phyloP scores from a whole-genome alignment of 2,797 vertebrate genomes.

The Cynodonichthys magdalenae region DNA sequence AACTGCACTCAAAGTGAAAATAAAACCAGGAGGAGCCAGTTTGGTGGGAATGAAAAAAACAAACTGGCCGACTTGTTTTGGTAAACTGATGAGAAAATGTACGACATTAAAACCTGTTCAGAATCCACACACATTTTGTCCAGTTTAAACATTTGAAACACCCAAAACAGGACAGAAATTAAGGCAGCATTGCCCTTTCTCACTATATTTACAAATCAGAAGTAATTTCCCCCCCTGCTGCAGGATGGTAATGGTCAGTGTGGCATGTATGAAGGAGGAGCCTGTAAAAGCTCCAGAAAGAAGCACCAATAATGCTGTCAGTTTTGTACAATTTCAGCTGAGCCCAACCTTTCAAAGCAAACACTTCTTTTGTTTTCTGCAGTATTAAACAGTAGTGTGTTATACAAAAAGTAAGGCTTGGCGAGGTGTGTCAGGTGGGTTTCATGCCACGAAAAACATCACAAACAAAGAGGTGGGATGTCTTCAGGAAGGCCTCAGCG shows the following conservation, averaged over 20 bases:
- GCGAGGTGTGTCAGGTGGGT: conserved; percentile 25
- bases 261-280: conserved; percentile 11
- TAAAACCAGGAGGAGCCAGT: neutral
- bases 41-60: conserved; percentile 22
- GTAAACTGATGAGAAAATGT: conserved; percentile 41
- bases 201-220: conserved; percentile 20
- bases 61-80: conserved; percentile 9
- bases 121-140: conserved; percentile 5
- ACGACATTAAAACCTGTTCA: conserved; percentile 18
- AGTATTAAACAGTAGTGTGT: conserved; percentile 29
- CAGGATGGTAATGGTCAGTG: conserved; percentile 32
- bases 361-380: neutral
- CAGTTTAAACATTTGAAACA: conserved; percentile 13
- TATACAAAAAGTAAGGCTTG: conserved; percentile 56
- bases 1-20: conserved; percentile 12
- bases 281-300: conserved; percentile 15
- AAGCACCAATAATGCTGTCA: conserved; percentile 51
- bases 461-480: neutral
- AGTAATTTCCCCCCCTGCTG: conserved; percentile 18
- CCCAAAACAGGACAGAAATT: conserved; percentile 21
- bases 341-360: conserved; percentile 12
- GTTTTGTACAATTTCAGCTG: conserved; percentile 51
- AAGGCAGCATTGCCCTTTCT: conserved; percentile 46
- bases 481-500: conserved; percentile 27
- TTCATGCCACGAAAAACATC: conserved; percentile 21